Evolutionary conservation across 2,888 invertebrate species (phyloP).

Genomic region (Zygogramma bicolorata): DNA sequence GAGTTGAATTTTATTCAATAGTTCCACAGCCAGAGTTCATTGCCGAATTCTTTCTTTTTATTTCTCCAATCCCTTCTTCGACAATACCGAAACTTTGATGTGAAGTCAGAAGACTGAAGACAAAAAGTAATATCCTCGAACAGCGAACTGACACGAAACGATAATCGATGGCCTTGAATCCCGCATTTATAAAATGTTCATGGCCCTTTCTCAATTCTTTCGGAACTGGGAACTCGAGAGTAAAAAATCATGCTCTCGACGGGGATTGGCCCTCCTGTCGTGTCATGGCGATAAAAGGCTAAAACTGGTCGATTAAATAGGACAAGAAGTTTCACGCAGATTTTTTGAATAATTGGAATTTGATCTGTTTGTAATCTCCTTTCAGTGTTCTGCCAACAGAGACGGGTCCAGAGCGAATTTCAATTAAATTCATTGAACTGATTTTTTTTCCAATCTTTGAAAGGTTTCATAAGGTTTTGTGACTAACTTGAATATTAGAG

Average conservation of each 20-base stretch:
- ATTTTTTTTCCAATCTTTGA: no score
- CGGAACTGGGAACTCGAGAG: not conserved
- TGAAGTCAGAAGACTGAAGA: not conserved
- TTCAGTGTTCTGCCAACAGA: no score
- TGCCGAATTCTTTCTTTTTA: not conserved
- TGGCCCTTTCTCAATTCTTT: not conserved
- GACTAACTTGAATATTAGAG: no score
- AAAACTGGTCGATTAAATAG: constrained; percentile 35
- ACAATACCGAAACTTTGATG: not conserved
- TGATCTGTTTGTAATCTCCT: not conserved
- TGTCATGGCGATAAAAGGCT: constrained; percentile 29
- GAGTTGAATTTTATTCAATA: no score
- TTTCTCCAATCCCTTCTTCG: not conserved
- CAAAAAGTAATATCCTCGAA: not conserved
- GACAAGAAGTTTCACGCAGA: constrained; percentile 12
- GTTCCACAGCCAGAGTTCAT: not conserved
- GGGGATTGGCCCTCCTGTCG: constrained; percentile 18
- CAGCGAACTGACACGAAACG: not conserved
- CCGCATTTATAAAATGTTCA: not conserved
- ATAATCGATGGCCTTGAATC: constrained; percentile 3
- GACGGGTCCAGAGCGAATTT: no score
- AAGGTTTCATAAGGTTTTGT: no score
- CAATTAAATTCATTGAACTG: no score
- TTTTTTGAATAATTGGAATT: constrained; percentile 28
- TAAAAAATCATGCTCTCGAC: constrained; percentile 35